Evolutionary conservation across 2,797 vertebrate species (phyloP), one percentile per base, ranked within the genome.

Genomic region (Linurgus olivaceus): DNA sequence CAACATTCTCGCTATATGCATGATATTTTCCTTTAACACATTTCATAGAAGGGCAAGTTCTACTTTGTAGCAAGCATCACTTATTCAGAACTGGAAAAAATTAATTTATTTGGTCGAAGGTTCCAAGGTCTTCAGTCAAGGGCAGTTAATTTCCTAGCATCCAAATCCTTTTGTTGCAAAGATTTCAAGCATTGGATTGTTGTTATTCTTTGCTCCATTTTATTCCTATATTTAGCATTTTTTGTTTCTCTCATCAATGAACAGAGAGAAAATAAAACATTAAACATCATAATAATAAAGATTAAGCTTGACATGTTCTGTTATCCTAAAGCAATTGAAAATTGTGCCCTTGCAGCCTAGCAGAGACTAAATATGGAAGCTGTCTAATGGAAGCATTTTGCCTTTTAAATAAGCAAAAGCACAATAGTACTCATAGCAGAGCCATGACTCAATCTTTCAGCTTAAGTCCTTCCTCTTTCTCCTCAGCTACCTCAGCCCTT

Each of bases 71-170:
- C 73, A 91, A 95, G 84, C 87, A 13, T 97, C 97, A 97, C 97
- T 97, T 98, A 98, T 97, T 98, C 94, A 96, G 89, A 97, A 94
- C 97, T 97, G 93, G 92, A 96, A 97, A 86, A 96, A 97, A 97
- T 75, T 98, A 95, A 98, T 97, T 97, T 97, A 95, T 96, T 96
- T 97, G 92, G 93, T 96, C 23, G 85, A 95, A 96, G 90, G 91
- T 96, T 97, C 73, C 67, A 89, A 92, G 61, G 59, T 90, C 89
- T 96, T 96, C 82, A 74, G 7, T 95, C 71, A 96, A 87, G 73
- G 80, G 31, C 71, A 96, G 59, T 51, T 38, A 84, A 77, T 95
- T 93, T 76, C 84, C 95, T 79, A 73, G 23, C 33, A 62, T 48
- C 44, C 61, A 54, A 93, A 76, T 58, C n/a, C 55, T 80, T 70